These are phyloP conservation scores for Chrysaora quinquecirrha DNA, from an alignment of 30 jellyfish, hydroid and myxozoan genomes.

Conservation along the genomic window DNA sequence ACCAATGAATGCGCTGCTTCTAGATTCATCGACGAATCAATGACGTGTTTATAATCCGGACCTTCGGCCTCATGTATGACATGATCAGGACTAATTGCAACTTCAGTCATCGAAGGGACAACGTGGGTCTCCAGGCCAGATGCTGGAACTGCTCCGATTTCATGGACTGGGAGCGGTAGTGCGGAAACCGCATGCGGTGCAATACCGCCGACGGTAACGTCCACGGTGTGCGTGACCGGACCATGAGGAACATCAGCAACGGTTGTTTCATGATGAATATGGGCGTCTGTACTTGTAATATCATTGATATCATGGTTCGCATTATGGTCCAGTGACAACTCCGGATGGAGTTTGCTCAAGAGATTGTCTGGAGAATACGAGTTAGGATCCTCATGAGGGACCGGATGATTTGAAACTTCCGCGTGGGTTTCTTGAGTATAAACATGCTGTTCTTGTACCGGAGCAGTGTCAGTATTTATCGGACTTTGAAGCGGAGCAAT, in stretches of 20 bases:
- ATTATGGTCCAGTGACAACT: conserved; percentile 33
- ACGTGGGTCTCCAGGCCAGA: not conserved
- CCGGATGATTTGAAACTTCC: not conserved
- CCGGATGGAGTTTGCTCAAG: conserved; percentile 59
- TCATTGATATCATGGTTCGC: conserved; percentile 65
- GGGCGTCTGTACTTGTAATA: conserved; percentile 35
- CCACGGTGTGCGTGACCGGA: not conserved
- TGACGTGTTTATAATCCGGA: conserved; percentile 1
- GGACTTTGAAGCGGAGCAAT: too few relatives aligned
- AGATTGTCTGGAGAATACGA: conserved; percentile 44
- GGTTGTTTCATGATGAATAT: conserved; percentile 36
- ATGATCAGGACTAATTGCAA: not conserved
- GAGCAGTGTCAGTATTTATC: too few relatives aligned
- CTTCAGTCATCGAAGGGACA: not conserved
- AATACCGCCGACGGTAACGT: not conserved
- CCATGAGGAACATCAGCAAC: not conserved
- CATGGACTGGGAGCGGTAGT: not conserved
- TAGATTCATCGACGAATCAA: conserved; percentile 42
- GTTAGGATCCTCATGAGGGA: not conserved
- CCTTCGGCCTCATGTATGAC: conserved; percentile 8
- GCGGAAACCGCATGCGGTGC: not conserved
- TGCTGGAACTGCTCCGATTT: not conserved
- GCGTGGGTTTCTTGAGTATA: conserved; percentile 4
- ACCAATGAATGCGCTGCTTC: conserved; percentile 53
- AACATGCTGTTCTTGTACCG: not conserved